Evolutionary conservation across 2,113 vertebrate genomes (phyloP).

Genomic region (Crotalus viridis): DNA sequence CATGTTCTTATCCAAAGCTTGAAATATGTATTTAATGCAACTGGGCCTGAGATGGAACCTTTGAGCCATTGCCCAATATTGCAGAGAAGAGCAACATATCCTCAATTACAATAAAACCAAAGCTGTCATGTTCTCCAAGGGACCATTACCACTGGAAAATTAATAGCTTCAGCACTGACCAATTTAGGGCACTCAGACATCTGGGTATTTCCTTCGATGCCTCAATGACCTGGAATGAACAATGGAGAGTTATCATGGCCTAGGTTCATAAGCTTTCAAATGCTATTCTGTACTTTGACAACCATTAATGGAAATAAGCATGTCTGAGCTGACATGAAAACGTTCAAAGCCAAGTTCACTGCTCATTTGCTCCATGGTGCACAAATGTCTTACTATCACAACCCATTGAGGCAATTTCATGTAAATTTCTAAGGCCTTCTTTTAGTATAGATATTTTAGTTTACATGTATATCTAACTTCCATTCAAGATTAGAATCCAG

Average conservation of each 20-base stretch:
- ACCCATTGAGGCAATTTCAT: background rate
- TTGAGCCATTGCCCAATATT: background rate
- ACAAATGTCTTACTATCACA: background rate
- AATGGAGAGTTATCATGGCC: background rate
- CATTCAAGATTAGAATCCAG: background rate
- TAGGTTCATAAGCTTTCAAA: background rate
- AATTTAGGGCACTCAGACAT: background rate
- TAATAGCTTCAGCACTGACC: background rate
- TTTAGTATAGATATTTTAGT: background rate
- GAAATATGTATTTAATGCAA: background rate
- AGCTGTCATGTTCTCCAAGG: background rate
- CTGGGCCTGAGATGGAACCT: background rate
- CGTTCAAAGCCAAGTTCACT: background rate
- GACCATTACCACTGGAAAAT: background rate
- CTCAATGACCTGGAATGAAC: background rate
- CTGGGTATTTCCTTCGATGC: background rate
- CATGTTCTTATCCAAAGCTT: background rate
- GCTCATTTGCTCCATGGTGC: background rate
- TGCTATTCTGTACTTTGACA: background rate
- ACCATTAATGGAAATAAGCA: background rate
- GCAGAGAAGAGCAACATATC: background rate
- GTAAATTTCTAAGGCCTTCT: background rate
- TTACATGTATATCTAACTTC: background rate
- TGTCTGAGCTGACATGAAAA: background rate
- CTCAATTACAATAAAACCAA: background rate